Evolutionary conservation across 64 coral and sea anemone genomes (phyloP).

Genomic region (Stichodactyla mertensii): DNA sequence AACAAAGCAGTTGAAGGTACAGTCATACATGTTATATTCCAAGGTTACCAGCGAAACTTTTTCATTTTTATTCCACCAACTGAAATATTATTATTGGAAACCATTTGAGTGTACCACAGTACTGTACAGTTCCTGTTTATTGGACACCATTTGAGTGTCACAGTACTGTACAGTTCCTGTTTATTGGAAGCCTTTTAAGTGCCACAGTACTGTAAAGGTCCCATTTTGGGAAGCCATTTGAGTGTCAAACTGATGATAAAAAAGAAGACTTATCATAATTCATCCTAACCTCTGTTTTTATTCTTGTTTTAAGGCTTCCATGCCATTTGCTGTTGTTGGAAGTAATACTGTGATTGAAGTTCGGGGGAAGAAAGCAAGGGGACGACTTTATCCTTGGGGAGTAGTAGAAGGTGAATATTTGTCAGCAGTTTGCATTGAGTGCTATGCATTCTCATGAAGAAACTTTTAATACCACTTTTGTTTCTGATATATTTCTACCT

Average conservation of each 20-base stretch:
- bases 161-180: too few relatives aligned
- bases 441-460: too few relatives aligned
- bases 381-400: constrained; percentile 93
- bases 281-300: background rate
- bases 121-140: background rate
- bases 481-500: background rate
- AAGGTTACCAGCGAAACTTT: too few relatives aligned
- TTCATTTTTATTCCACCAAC: too few relatives aligned
- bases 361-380: constrained; percentile 84
- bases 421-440: background rate
- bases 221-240: too few relatives aligned
- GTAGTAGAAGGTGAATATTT: constrained; percentile 88
- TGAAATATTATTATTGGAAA: too few relatives aligned
- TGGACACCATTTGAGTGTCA: background rate
- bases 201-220: too few relatives aligned
- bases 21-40: background rate
- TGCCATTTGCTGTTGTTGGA: constrained; percentile 98
- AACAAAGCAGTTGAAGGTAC: constrained; percentile 86
- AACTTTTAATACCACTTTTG: too few relatives aligned
- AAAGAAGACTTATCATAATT: too few relatives aligned
- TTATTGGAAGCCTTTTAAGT: too few relatives aligned
- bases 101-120: background rate
- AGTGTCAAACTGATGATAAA: background rate
- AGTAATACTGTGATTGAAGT: constrained; percentile 96
- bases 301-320: constrained; percentile 40